Percentiles rank a stretch among this genome's conserved stretches.
phyloP scores from a whole-genome alignment of 2,888 invertebrate species.

The Caenorhabditis sp. region DNA sequence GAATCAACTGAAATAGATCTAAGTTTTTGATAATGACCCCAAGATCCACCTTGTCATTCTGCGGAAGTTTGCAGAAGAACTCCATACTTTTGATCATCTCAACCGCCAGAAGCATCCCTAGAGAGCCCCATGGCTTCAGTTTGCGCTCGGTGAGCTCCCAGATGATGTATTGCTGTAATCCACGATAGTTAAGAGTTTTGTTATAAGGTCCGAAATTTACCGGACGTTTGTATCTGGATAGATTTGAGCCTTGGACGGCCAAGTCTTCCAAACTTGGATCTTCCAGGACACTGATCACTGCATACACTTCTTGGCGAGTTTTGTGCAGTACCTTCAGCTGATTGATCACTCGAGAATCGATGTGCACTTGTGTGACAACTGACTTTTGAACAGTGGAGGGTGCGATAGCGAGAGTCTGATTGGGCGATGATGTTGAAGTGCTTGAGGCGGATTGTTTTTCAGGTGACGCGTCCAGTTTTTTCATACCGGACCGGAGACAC shows the following conservation, averaged over 20 bases:
- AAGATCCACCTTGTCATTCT: background rate
- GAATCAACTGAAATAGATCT: constrained; percentile 5
- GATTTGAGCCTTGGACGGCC: background rate
- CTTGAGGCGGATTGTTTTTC: background rate
- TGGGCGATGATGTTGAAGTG: background rate
- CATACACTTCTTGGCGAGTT: background rate
- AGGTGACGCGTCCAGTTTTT: background rate
- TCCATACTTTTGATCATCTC: background rate
- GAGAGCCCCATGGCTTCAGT: constrained; percentile 23
- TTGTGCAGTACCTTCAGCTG: background rate
- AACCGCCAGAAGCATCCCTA: background rate
- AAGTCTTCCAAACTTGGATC: constrained; percentile 2
- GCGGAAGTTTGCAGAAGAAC: background rate
- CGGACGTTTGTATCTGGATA: background rate
- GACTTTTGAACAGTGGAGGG: background rate
- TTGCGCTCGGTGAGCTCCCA: constrained; percentile 11
- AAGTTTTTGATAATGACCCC: background rate
- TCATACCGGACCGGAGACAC: too few relatives aligned
- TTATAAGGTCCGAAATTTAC: too few relatives aligned
- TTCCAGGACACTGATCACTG: background rate
- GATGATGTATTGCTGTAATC: background rate
- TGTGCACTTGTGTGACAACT: background rate
- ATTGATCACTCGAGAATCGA: background rate
- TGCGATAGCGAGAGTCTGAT: too few relatives aligned
- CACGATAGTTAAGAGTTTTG: too few relatives aligned